A percentile compares a stretch with the other conserved stretches of the same genome.
phyloP scores from a whole-genome alignment of 2,113 vertebrate species.

The Mionectes macconnelli region DNA sequence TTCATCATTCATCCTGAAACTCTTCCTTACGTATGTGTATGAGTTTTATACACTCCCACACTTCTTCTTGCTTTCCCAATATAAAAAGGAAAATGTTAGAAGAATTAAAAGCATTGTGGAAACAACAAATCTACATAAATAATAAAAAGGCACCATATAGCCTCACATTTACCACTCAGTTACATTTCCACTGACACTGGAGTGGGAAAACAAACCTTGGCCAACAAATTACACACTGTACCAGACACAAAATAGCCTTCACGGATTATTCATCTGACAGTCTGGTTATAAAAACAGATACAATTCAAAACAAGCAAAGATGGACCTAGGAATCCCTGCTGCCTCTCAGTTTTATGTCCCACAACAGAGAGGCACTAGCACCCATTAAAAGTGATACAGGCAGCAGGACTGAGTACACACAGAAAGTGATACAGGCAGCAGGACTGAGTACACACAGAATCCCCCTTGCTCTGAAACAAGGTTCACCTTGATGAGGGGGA shows the following conservation, averaged over 20 bases:
- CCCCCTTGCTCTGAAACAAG: background rate
- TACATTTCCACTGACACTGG: background rate
- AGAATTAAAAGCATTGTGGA: background rate
- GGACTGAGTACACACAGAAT: background rate
- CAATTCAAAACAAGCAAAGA: background rate
- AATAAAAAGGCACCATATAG: background rate
- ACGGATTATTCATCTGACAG: background rate
- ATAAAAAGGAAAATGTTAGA: background rate
- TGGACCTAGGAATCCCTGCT: background rate
- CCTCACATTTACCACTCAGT: background rate
- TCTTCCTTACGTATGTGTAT: background rate
- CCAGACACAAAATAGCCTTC: background rate
- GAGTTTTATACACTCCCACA: background rate
- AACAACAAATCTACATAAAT: background rate
- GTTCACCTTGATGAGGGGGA: background rate
- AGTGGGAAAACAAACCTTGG: background rate
- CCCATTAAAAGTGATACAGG: rapidly evolving
- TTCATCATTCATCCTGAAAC: background rate
- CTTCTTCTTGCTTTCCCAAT: background rate
- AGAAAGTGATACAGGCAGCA: no score
- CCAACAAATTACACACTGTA: background rate
- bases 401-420: background rate
- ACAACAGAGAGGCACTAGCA: background rate
- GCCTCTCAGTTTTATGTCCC: background rate
- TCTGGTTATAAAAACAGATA: background rate